Percentiles rank a stretch among this genome's conserved stretches.
Evolutionary conservation across 2,888 invertebrate species (phyloP).

Genomic region (Tetrapedia diversipes): DNA sequence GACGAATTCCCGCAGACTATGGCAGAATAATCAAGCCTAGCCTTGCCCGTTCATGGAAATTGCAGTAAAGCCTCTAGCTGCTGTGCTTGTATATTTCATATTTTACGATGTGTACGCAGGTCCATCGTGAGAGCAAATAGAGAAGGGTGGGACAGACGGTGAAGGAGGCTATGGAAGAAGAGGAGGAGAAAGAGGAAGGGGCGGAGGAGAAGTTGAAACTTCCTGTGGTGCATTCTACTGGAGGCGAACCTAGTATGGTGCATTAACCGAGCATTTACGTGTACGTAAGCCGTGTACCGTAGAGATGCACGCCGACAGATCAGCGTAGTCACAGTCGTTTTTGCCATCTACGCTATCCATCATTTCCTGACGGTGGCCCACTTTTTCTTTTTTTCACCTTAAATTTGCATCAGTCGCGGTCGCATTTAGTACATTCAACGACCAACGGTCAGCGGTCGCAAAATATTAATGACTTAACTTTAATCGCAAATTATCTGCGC

Average conservation of each 20-base stretch:
- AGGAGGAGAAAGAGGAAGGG: neutral
- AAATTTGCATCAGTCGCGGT: neutral
- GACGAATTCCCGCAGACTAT: constrained; percentile 21
- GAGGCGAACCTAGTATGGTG: constrained; percentile 32
- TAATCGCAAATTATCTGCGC: neutral
- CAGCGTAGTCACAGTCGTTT: constrained; percentile 9
- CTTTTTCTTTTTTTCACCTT: neutral
- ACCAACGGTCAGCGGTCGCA: neutral
- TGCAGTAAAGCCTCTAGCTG: constrained; percentile 52
- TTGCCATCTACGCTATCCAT: constrained; percentile 13
- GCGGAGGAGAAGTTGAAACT: constrained; percentile 32
- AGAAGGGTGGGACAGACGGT: constrained; percentile 1
- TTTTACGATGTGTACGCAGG: constrained; percentile 70
- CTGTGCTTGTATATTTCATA: constrained; percentile 63
- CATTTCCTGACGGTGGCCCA: neutral
- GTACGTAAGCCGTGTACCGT: constrained; percentile 41
- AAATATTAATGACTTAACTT: neutral
- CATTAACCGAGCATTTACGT: constrained; percentile 62
- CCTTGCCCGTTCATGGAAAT: constrained; percentile 59
- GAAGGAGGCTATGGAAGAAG: neutral
- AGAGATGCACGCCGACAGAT: constrained; percentile 35
- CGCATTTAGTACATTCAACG: neutral
- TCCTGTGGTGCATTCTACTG: constrained; percentile 45
- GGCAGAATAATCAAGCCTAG: constrained; percentile 39
- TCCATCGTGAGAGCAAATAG: constrained; percentile 66